Percentiles rank a stretch among this genome's conserved stretches.
Evolutionary conservation across 2,888 invertebrate genomes (phyloP).

Genomic region (Glyphotaelius pellucidus): DNA sequence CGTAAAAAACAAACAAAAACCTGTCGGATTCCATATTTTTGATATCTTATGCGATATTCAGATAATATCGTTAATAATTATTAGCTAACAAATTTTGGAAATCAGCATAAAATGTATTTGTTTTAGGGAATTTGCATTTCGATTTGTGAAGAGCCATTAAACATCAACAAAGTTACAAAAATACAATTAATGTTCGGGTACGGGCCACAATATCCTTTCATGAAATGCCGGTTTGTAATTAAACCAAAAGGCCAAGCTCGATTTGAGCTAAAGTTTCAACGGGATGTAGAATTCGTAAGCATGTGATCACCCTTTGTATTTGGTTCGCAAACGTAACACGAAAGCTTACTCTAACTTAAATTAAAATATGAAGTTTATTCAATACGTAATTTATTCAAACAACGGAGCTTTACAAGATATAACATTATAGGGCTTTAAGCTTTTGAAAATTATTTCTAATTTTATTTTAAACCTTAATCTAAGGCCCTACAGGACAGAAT

Average conservation of each 20-base stretch:
- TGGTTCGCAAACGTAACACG: neutral
- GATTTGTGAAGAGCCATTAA: neutral
- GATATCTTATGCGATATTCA: no score
- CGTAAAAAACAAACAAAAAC: no score
- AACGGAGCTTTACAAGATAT: neutral
- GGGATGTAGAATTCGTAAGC: neutral
- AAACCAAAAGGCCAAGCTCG: neutral
- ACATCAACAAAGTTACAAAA: neutral
- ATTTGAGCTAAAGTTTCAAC: neutral
- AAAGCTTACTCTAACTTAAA: neutral
- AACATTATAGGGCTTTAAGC: neutral
- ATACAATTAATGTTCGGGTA: neutral
- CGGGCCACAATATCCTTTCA: neutral
- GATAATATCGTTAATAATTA: no score
- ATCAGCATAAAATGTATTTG: no score
- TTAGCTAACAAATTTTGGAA: no score
- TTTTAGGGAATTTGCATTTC: no score
- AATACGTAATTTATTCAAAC: neutral
- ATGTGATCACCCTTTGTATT: neutral
- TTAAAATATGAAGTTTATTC: neutral
- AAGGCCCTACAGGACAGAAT: neutral
- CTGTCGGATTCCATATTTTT: no score
- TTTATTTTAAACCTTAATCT: neutral
- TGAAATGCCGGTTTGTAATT: neutral
- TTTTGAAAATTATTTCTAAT: neutral